Conservation (phyloP, 2,888 invertebrate genomes). For the Tortricodes alternella region DNA sequence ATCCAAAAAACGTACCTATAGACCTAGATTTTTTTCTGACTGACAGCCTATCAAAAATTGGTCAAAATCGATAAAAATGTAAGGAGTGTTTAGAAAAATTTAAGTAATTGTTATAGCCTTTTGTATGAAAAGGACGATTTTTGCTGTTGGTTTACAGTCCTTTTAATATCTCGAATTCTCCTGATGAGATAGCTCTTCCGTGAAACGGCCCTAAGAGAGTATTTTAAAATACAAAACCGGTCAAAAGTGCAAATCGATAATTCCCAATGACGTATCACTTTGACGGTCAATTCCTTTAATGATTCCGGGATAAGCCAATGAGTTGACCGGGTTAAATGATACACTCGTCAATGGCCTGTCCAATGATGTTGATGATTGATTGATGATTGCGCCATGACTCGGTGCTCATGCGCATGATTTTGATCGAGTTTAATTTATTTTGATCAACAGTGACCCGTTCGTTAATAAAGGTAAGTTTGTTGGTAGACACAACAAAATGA, state of each 20-base stretch:
- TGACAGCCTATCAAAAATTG: too few relatives aligned
- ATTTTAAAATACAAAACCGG: not conserved
- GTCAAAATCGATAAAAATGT: too few relatives aligned
- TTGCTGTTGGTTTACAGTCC: too few relatives aligned
- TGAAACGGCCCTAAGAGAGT: too few relatives aligned
- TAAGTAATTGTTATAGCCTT: too few relatives aligned
- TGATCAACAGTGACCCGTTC: not conserved
- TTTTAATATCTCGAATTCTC: too few relatives aligned
- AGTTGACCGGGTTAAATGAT: constrained; percentile 26
- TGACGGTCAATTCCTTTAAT: constrained; percentile 33
- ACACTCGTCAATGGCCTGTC: constrained; percentile 9
- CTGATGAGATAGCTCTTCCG: too few relatives aligned
- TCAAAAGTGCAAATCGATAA: constrained; percentile 35
- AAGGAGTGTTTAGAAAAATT: too few relatives aligned
- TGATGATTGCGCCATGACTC: constrained; percentile 13
- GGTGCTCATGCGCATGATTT: constrained; percentile 15
- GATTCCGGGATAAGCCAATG: constrained; percentile 34
- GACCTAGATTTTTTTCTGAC: too few relatives aligned
- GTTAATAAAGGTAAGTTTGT: not conserved
- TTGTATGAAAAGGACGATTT: too few relatives aligned
- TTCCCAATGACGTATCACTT: constrained; percentile 30
- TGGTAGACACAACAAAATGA: too few relatives aligned
- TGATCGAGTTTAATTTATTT: constrained; percentile 8
- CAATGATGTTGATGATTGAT: constrained; percentile 22
- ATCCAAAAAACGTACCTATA: too few relatives aligned